Evolutionary conservation across 2,888 invertebrate genomes (phyloP).

Genomic region (Erebia palarica): DNA sequence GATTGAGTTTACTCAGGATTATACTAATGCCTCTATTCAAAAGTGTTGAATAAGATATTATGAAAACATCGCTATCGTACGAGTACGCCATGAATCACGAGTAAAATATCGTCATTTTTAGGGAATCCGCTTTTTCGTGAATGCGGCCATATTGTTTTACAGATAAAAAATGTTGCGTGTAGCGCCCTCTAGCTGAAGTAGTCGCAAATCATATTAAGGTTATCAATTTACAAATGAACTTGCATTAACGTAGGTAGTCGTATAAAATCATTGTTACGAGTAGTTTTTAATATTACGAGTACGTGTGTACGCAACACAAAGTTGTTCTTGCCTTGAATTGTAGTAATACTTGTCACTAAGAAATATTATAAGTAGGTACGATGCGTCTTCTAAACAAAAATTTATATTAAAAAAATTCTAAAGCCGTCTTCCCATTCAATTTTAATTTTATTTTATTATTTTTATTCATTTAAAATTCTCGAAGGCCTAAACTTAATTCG

Average conservation of each 20-base stretch:
- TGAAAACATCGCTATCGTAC: not conserved
- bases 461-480: not conserved
- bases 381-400: slow-evolving; percentile 1
- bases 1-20: too few species aligned
- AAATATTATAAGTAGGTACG: slow-evolving; percentile 6
- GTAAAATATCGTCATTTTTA: slow-evolving; percentile 3
- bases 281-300: slow-evolving; percentile 24
- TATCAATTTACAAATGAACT: slow-evolving; percentile 21
- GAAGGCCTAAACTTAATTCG: slow-evolving; percentile 9
- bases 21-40: not conserved
- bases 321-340: slow-evolving; percentile 36
- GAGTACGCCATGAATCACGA: not conserved
- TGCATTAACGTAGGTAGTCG: slow-evolving; percentile 42
- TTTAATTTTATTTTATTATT: too few species aligned
- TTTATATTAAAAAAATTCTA: not conserved
- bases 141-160: slow-evolving; percentile 13
- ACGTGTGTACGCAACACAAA: slow-evolving; percentile 29
- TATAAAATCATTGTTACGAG: slow-evolving; percentile 35
- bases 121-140: not conserved
- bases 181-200: slow-evolving; percentile 15
- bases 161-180: slow-evolving; percentile 15
- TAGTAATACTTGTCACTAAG: slow-evolving; percentile 14
- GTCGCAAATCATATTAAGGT: slow-evolving; percentile 6
- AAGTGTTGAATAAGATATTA: not conserved
- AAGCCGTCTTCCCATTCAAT: not conserved